Evolutionary conservation across 2,888 invertebrate species (phyloP).

Genomic region (Euphydryas editha): DNA sequence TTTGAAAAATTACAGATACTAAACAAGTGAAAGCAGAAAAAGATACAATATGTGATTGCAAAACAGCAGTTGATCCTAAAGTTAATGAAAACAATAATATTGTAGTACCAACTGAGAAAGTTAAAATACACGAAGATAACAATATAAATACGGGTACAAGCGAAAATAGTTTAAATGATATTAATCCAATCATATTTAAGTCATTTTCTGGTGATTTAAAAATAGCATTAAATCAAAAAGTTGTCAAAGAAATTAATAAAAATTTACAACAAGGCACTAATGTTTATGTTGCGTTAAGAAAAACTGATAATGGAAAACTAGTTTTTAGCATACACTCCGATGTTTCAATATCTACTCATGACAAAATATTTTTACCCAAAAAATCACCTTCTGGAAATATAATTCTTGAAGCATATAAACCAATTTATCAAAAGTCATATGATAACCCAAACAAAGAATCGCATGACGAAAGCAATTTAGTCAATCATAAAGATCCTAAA

Average conservation of each 20-base stretch:
- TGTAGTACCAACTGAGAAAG: conserved; percentile 7
- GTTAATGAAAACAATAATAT: conserved; percentile 16
- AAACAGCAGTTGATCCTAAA: conserved; percentile 26
- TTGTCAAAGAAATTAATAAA: conserved; percentile 50
- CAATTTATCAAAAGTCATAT: conserved; percentile 3
- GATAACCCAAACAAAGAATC: conserved; percentile 1
- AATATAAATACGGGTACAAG: conserved; percentile 32
- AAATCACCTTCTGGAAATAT: conserved; percentile 32
- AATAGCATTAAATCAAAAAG: conserved; percentile 54
- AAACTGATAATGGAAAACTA: conserved; percentile 47
- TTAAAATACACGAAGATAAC: conserved; percentile 3
- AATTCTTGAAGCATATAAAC: conserved; percentile 6
- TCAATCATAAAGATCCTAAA: background rate
- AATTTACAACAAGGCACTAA: conserved; percentile 46
- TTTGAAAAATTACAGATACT: conserved; percentile 56
- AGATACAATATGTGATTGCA: conserved; percentile 41
- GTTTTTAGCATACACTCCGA: conserved; percentile 34
- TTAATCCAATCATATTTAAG: conserved; percentile 45
- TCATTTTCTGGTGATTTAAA: conserved; percentile 51
- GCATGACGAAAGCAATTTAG: background rate
- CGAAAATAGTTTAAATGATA: conserved; percentile 30
- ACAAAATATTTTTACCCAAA: conserved; percentile 28
- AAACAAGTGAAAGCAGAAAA: conserved; percentile 53
- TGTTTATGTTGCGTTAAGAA: conserved; percentile 44
- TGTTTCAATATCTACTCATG: background rate